phyloP scores from a whole-genome alignment of 1,140 invertebrate genomes.

The Anastatus disparis region DNA sequence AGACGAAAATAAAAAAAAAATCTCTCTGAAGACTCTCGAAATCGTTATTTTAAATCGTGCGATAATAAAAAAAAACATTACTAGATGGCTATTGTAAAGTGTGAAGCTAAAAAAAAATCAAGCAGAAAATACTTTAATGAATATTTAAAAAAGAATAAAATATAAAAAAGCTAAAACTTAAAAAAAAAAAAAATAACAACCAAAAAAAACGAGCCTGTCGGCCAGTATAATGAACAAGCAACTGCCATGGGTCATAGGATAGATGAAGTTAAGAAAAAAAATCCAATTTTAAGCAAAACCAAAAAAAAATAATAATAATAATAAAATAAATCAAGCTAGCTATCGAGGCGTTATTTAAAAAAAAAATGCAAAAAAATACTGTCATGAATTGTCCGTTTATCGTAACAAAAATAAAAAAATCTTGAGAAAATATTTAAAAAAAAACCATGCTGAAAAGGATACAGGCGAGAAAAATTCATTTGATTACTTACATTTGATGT shows the following conservation, averaged over 20 bases:
- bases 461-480: background rate
- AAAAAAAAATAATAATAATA: no score
- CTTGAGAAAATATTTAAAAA: no score
- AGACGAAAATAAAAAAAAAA: constrained; percentile 42
- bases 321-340: constrained; percentile 49
- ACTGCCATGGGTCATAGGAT: constrained; percentile 61
- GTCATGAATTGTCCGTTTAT: constrained; percentile 52
- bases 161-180: constrained; percentile 28
- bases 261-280: constrained; percentile 59
- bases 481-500: background rate
- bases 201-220: constrained; percentile 56
- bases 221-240: constrained; percentile 59
- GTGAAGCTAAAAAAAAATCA: constrained; percentile 51
- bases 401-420: constrained; percentile 39
- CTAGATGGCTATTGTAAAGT: constrained; percentile 49
- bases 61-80: constrained; percentile 25
- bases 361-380: constrained; percentile 36
- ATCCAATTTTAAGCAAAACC: constrained; percentile 54
- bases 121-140: constrained; percentile 23
- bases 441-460: no score
- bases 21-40: constrained; percentile 39
- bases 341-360: constrained; percentile 48
- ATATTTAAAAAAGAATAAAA: constrained; percentile 24
- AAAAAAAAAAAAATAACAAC: constrained; percentile 25
- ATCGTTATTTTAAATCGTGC: constrained; percentile 43